Evolutionary conservation across 2,888 invertebrate genomes (phyloP).

Genomic region (Brachyptera putata): DNA sequence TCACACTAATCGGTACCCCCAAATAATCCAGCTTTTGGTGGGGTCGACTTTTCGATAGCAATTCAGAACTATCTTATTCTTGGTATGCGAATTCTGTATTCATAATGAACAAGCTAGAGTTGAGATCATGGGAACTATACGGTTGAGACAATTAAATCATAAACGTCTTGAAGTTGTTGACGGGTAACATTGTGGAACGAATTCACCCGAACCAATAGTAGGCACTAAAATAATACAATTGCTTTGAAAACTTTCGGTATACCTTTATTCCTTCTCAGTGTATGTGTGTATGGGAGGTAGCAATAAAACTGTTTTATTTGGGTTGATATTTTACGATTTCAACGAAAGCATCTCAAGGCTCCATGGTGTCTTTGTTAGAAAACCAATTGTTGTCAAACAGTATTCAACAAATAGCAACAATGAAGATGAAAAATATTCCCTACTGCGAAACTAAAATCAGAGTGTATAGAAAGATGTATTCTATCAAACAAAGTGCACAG

Average conservation of each 20-base stretch:
- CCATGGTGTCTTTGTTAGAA: background rate
- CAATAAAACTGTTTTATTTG: conserved; percentile 4
- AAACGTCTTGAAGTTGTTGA: background rate
- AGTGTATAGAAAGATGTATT: background rate
- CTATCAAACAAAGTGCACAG: background rate
- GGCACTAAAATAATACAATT: background rate
- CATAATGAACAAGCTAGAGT: too few relatives aligned
- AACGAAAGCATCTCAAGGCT: conserved; percentile 7
- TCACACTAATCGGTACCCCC: too few relatives aligned
- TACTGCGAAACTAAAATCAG: background rate
- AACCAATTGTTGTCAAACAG: conserved; percentile 2
- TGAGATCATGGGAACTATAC: background rate
- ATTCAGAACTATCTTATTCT: too few relatives aligned
- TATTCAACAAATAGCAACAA: background rate
- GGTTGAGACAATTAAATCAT: background rate
- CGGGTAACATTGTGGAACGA: too few relatives aligned
- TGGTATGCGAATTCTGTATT: too few relatives aligned
- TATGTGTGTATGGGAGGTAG: too few relatives aligned
- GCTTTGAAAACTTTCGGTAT: too few relatives aligned
- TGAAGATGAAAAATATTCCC: background rate
- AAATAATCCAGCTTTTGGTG: too few relatives aligned
- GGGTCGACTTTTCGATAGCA: too few relatives aligned
- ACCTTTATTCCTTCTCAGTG: too few relatives aligned
- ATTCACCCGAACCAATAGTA: too few relatives aligned
- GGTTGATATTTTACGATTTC: conserved; percentile 1